These are phyloP conservation scores for Lucifuga dentata DNA, from an alignment of 2,113 vertebrate genomes.

Conservation along the genomic window DNA sequence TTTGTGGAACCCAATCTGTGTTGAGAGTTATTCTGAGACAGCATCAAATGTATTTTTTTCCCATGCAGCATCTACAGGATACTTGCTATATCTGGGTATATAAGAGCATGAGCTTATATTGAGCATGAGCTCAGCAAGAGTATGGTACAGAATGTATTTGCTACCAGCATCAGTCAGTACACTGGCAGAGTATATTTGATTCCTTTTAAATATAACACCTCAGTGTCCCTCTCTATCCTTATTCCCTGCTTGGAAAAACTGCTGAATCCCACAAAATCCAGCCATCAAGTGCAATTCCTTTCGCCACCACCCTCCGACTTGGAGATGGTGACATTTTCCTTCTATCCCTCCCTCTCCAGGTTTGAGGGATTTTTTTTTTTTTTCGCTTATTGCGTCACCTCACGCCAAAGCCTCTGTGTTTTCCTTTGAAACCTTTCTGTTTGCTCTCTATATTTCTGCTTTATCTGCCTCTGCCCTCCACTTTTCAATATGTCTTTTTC, in stretches of 20 bases:
- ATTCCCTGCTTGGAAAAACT: conserved; percentile 54
- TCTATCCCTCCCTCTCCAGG: conserved; percentile 49
- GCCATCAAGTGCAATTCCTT: conserved; percentile 73
- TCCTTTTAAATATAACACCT: conserved; percentile 34
- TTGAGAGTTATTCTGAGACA: conserved; percentile 7
- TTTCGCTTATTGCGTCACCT: conserved; percentile 79
- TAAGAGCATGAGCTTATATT: neutral
- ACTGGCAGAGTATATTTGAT: conserved; percentile 46
- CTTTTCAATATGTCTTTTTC: conserved; percentile 78
- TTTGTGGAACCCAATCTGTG: conserved; percentile 12
- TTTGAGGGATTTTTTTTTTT: conserved; percentile 78
- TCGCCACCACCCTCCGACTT: conserved; percentile 67
- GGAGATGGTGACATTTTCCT: conserved; percentile 73
- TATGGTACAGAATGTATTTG: conserved; percentile 9
- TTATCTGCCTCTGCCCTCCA: conserved; percentile 79
- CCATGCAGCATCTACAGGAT: neutral
- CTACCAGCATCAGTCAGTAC: conserved; percentile 36
- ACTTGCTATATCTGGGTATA: neutral
- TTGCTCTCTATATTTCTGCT: conserved; percentile 82
- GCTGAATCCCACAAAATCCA: conserved; percentile 79
- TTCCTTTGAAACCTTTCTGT: conserved; percentile 81
- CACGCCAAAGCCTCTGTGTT: conserved; percentile 76
- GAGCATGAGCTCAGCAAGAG: neutral
- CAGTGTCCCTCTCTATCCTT: conserved; percentile 27
- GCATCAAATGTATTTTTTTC: neutral